phyloP scores from a whole-genome alignment of 1,140 invertebrate species.

The Plodia interpunctella region DNA sequence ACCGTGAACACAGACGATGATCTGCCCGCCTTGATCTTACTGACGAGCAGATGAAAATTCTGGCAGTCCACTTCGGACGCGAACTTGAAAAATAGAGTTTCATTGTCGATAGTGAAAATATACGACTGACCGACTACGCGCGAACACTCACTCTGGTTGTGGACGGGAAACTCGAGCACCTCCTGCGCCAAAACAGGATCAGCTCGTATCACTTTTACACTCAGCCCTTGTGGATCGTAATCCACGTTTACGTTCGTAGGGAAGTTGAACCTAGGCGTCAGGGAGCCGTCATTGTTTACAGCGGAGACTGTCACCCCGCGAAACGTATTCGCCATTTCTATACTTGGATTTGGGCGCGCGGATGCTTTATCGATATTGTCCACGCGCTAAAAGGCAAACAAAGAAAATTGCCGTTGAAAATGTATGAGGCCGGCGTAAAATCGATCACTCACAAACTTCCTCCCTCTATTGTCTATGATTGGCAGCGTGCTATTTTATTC shows the following conservation, averaged over 20 bases:
- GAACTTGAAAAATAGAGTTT: conserved; percentile 77
- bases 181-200: conserved; percentile 67
- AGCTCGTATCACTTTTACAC: conserved; percentile 80
- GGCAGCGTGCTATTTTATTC: conserved; percentile 58
- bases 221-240: conserved; percentile 87
- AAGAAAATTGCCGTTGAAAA: conserved; percentile 73
- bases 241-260: conserved; percentile 83
- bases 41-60: conserved; percentile 86
- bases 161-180: conserved; percentile 83
- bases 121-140: conserved; percentile 81
- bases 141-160: conserved; percentile 82
- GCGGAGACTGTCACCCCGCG: conserved; percentile 82
- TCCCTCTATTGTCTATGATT: conserved; percentile 67
- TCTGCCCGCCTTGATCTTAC: conserved; percentile 87
- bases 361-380: conserved; percentile 48
- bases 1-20: conserved; percentile 94
- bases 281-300: conserved; percentile 82
- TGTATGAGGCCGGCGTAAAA: conserved; percentile 71
- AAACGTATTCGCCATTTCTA: conserved; percentile 84
- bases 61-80: conserved; percentile 81
- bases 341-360: conserved; percentile 38
- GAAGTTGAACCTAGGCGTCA: conserved; percentile 82
- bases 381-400: conserved; percentile 66
- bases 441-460: conserved; percentile 75
- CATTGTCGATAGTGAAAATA: conserved; percentile 83